Evolutionary conservation across 92 coral and sea anemone genomes (phyloP).

Genomic region (Phenganax subtilis): DNA sequence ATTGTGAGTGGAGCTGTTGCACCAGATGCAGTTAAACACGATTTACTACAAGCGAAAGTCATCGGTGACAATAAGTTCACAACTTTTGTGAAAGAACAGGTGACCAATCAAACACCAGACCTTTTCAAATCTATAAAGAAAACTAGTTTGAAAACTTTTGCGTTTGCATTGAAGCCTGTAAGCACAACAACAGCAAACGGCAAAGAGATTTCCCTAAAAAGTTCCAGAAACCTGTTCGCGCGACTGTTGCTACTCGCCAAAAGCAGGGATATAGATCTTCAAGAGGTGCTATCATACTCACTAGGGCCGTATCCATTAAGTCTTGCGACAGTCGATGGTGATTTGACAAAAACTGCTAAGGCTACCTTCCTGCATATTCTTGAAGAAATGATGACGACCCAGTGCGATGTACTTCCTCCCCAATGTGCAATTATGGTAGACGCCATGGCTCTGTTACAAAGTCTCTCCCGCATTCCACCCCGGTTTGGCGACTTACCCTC

Average conservation of each 20-base stretch:
- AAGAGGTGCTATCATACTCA: not conserved
- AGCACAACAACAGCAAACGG: not conserved
- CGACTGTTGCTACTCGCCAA: conserved; percentile 9
- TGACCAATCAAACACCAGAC: not conserved
- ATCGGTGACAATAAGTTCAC: conserved; percentile 17
- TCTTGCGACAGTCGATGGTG: conserved; percentile 20
- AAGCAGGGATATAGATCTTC: not conserved
- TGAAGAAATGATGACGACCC: not conserved
- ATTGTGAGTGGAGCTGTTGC: conserved; percentile 12
- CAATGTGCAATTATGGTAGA: not conserved
- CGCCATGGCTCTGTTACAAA: not conserved
- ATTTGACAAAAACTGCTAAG: conserved; percentile 7
- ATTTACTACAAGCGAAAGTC: conserved; percentile 26
- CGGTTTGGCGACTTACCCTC: conserved; percentile 2
- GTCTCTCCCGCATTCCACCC: conserved; percentile 2
- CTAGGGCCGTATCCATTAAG: conserved; percentile 31
- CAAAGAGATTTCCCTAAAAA: conserved; percentile 11
- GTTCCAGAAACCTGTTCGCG: not conserved
- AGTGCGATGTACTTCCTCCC: not conserved
- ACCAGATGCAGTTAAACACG: conserved; percentile 30
- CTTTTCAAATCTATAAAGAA: not conserved
- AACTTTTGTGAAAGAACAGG: conserved; percentile 21
- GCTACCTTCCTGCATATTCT: conserved; percentile 23
- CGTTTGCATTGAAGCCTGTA: not conserved
- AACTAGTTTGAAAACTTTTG: not conserved